phyloP scores from a whole-genome alignment of 2,797 vertebrate genomes.

The Brachyalestes nurse region DNA sequence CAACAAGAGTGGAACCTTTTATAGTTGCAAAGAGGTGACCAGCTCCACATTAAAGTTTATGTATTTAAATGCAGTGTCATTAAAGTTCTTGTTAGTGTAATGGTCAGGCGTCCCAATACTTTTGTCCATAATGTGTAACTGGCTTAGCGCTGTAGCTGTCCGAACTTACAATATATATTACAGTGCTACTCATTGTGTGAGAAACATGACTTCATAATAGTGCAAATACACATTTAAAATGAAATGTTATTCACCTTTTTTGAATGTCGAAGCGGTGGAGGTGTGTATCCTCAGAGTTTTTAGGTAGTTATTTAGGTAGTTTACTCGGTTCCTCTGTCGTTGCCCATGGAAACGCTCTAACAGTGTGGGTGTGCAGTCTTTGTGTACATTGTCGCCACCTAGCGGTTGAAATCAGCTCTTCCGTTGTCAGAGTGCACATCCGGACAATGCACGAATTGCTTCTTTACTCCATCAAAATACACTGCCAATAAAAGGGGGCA shows the following conservation, averaged over 20 bases:
- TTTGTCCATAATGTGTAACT: too few species aligned
- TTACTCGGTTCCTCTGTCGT: constrained; percentile 32
- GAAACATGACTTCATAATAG: neutral
- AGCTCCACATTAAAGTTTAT: too few species aligned
- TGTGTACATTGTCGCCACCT: constrained; percentile 28
- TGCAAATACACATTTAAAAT: neutral
- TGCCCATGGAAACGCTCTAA: constrained; percentile 64
- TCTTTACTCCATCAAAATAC: neutral
- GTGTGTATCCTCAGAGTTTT: neutral
- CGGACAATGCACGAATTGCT: neutral
- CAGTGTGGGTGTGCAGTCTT: constrained; percentile 27
- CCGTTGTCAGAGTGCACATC: neutral
- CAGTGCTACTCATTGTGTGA: neutral
- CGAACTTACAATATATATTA: neutral
- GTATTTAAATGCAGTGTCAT: too few species aligned
- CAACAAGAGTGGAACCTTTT: too few species aligned
- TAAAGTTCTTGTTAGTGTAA: too few species aligned
- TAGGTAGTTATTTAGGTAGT: neutral
- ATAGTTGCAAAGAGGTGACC: too few species aligned
- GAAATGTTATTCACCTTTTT: constrained; percentile 9
- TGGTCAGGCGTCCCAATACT: too few species aligned
- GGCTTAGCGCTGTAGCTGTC: too few species aligned
- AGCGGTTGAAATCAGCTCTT: neutral
- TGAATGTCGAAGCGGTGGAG: neutral
- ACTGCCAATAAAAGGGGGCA: neutral